phyloP scores from a whole-genome alignment of 2,797 vertebrate species.

The Crypturellus tataupa region DNA sequence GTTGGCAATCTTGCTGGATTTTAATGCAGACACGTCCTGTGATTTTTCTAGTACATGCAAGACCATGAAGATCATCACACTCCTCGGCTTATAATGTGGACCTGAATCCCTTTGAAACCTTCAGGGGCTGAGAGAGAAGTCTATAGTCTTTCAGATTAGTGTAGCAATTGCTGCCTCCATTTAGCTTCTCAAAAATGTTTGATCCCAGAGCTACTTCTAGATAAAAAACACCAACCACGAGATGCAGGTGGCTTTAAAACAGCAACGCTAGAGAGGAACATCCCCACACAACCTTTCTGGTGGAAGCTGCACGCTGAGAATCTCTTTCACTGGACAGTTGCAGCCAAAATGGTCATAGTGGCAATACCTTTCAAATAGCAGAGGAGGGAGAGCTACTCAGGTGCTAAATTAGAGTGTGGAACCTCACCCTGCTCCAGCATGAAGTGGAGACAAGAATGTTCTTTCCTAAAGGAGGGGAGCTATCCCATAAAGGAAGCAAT shows the following conservation, averaged over 20 bases:
- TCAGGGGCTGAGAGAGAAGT: background rate
- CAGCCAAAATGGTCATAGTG: background rate
- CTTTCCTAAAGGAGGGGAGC: background rate
- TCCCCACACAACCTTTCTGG: background rate
- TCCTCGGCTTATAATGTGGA: background rate
- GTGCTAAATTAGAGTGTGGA: background rate
- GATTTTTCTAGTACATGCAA: background rate
- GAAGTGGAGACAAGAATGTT: background rate
- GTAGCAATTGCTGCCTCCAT: background rate
- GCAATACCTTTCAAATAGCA: background rate
- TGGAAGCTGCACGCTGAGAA: background rate
- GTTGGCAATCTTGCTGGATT: conserved; percentile 53
- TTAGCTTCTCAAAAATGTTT: background rate
- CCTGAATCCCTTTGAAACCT: background rate
- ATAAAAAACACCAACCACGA: background rate
- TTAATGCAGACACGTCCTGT: background rate
- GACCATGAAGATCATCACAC: background rate
- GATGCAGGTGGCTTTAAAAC: background rate
- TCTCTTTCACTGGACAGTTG: background rate
- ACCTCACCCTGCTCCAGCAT: background rate
- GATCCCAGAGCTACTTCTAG: background rate
- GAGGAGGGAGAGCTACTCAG: background rate
- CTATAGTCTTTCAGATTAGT: background rate
- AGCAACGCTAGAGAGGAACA: background rate
- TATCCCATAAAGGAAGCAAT: background rate